These are phyloP conservation scores for Invenusta paracnida DNA, from an alignment of 2,888 invertebrate genomes.

Conservation along the genomic window DNA sequence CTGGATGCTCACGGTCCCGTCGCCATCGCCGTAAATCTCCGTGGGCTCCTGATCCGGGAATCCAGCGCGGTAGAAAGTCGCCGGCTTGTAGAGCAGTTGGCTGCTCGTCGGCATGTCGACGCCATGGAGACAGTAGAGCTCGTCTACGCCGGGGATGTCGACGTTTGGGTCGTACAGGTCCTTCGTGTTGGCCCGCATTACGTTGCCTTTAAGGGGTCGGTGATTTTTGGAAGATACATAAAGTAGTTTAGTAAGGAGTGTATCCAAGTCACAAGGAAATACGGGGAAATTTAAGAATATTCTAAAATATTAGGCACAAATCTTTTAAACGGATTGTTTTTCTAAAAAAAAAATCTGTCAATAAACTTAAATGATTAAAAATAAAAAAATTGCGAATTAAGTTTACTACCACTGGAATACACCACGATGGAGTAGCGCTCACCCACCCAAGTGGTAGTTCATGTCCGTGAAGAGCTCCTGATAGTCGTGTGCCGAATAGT, in stretches of 20 bases:
- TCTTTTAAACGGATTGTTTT: too few relatives aligned
- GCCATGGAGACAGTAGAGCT: constrained; percentile 12
- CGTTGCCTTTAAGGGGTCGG: background rate
- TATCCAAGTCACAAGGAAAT: too few relatives aligned
- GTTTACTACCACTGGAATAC: too few relatives aligned
- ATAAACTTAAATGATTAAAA: too few relatives aligned
- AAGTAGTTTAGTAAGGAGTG: too few relatives aligned
- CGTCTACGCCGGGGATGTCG: background rate
- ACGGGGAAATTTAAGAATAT: too few relatives aligned
- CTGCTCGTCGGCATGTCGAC: background rate
- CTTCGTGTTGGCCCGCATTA: background rate
- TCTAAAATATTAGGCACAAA: too few relatives aligned
- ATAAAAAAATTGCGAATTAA: too few relatives aligned
- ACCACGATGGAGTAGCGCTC: too few relatives aligned
- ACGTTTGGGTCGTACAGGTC: background rate
- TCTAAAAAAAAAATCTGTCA: too few relatives aligned
- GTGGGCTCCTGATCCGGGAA: constrained; percentile 5
- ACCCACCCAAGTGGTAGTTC: background rate
- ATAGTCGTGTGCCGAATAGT: constrained; percentile 28
- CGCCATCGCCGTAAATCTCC: background rate
- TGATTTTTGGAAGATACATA: too few relatives aligned
- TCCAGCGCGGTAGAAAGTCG: background rate
- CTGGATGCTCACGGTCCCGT: background rate
- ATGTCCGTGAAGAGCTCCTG: constrained; percentile 24
- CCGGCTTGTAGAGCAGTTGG: background rate